Percentiles rank a stretch among this genome's conserved stretches.
Evolutionary conservation across 2,888 invertebrate species (phyloP).

Genomic region (Cephus runcator): DNA sequence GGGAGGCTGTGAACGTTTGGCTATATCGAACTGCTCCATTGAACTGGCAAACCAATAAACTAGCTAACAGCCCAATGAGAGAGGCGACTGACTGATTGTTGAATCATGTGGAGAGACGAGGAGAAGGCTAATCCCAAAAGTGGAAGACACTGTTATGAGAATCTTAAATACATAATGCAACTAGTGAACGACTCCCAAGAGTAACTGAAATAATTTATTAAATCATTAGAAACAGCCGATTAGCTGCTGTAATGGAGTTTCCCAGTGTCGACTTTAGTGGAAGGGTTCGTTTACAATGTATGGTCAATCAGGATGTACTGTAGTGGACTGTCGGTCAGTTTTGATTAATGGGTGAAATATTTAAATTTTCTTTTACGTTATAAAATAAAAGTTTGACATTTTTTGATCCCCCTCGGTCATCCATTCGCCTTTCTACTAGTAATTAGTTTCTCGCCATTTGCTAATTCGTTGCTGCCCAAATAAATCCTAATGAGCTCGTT

Average conservation of each 20-base stretch:
- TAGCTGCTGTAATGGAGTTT: background rate
- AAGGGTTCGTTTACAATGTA: background rate
- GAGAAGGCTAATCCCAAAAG: background rate
- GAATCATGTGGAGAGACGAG: background rate
- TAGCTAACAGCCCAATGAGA: background rate
- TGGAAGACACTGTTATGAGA: background rate
- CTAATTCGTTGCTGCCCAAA: slow-evolving; percentile 15
- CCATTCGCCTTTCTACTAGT: slow-evolving; percentile 24
- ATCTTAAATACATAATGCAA: too few relatives aligned
- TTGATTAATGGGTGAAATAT: background rate
- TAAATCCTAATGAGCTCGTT: slow-evolving; percentile 49
- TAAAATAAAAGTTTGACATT: background rate
- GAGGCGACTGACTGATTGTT: background rate
- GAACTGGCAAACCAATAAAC: background rate
- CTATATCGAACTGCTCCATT: background rate
- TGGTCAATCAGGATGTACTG: background rate
- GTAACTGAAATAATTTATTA: background rate
- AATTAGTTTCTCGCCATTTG: slow-evolving; percentile 41
- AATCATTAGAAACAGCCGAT: background rate
- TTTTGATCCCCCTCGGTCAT: background rate
- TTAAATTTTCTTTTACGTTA: background rate
- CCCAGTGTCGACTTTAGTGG: background rate
- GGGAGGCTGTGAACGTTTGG: background rate
- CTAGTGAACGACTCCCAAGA: too few relatives aligned
- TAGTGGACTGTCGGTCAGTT: background rate